Evolutionary conservation across 2,113 vertebrate species (phyloP).

Genomic region (Syrrhaptes paradoxus): DNA sequence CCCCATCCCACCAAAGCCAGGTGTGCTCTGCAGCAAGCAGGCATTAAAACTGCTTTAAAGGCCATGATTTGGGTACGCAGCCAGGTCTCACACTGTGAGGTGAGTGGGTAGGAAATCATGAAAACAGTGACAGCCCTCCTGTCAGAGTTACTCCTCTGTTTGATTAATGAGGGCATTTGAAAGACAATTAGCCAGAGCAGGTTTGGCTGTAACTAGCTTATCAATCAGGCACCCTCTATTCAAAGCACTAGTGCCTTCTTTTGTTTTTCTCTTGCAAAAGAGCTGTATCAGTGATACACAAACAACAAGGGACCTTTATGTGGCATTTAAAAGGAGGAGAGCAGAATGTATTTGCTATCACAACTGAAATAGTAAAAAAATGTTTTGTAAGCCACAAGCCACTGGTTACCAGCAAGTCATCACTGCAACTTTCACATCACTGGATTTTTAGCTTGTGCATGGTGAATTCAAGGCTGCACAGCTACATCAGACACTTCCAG

Average conservation of each 20-base stretch:
- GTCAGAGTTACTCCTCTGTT: slow-evolving; percentile 79
- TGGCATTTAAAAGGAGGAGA: neutral
- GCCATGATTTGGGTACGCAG: slow-evolving; percentile 70
- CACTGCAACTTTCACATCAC: neutral
- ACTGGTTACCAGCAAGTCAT: neutral
- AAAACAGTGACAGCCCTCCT: slow-evolving; percentile 83
- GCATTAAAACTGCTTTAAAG: slow-evolving; percentile 82
- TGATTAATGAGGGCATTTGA: slow-evolving; percentile 99
- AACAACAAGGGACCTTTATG: slow-evolving; percentile 30
- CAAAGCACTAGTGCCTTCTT: slow-evolving; percentile 70
- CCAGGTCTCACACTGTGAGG: slow-evolving; percentile 87
- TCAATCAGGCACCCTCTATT: slow-evolving; percentile 91
- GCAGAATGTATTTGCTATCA: neutral
- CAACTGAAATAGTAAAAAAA: neutral
- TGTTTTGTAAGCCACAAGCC: neutral
- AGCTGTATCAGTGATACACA: slow-evolving; percentile 70
- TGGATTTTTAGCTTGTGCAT: neutral
- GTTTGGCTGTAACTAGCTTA: slow-evolving; percentile 92
- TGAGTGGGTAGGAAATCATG: slow-evolving; percentile 76
- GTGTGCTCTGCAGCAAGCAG: slow-evolving; percentile 85
- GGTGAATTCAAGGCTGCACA: neutral
- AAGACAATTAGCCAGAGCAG: slow-evolving; percentile 97
- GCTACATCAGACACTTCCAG: neutral
- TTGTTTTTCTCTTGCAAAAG: slow-evolving; percentile 58
- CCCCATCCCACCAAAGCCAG: slow-evolving; percentile 81